Evolutionary conservation across 2,888 invertebrate species (phyloP).

Genomic region (Ochlodes sylvanus): DNA sequence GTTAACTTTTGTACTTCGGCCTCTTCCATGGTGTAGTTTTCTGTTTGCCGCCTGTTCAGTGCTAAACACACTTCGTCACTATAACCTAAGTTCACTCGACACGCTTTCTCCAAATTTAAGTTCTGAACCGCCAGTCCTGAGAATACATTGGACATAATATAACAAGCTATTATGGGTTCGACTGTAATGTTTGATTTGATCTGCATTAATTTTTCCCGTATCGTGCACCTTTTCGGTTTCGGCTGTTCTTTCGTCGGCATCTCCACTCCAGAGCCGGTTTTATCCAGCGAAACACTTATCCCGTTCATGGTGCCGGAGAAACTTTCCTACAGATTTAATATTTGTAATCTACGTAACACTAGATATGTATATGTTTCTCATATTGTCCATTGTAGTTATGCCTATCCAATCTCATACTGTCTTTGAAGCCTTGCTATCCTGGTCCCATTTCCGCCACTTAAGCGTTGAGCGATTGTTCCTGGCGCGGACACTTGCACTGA

Average conservation of each 20-base stretch:
- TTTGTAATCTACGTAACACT: conserved; percentile 44
- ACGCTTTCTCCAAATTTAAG: conserved; percentile 93
- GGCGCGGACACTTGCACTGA: conserved; percentile 29
- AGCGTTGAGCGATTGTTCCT: conserved; percentile 33
- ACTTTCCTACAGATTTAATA: conserved; percentile 4
- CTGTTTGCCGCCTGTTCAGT: conserved; percentile 89
- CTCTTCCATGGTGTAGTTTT: conserved; percentile 88
- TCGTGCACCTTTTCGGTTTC: conserved; percentile 60
- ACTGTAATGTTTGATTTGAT: conserved; percentile 87
- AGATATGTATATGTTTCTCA: conserved; percentile 54
- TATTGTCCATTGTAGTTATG: conserved; percentile 38
- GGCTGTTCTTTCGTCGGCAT: conserved; percentile 54
- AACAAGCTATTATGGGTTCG: conserved; percentile 88
- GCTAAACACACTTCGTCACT: conserved; percentile 90
- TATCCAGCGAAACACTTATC: conserved; percentile 66
- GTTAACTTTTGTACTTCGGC: conserved; percentile 86
- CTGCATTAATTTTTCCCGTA: conserved; percentile 76
- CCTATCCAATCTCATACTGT: conserved; percentile 29
- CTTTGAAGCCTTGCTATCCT: conserved; percentile 35
- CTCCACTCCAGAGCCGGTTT: conserved; percentile 61
- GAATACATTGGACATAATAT: conserved; percentile 88
- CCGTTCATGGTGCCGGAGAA: conserved; percentile 68
- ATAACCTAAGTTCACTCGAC: conserved; percentile 91
- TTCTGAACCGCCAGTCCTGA: conserved; percentile 93
- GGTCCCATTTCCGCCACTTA: conserved; percentile 36